Percentiles rank a stretch among this genome's conserved stretches.
Conservation (phyloP, 2,797 vertebrate genomes). For the Eulemur albifrons region DNA sequence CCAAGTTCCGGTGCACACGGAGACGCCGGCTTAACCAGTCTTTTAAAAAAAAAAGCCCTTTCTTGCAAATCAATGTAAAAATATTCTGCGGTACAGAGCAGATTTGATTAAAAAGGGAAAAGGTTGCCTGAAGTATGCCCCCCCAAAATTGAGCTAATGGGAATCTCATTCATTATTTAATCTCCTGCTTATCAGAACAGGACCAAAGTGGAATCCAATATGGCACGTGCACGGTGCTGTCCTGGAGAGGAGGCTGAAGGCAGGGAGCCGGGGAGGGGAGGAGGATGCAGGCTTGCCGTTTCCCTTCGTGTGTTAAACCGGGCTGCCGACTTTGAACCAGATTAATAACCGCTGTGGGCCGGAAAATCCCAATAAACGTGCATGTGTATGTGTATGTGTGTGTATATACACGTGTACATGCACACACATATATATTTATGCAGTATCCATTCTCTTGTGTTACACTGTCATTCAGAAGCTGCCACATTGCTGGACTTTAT, state of each 20-base stretch:
- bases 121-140: slow-evolving; percentile 83
- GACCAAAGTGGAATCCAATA: slow-evolving; percentile 86
- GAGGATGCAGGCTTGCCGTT: slow-evolving; percentile 80
- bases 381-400: not conserved
- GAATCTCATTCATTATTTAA: slow-evolving; percentile 89
- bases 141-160: slow-evolving; percentile 83
- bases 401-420: not conserved
- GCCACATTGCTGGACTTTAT: slow-evolving; percentile 79
- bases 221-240: slow-evolving; percentile 81
- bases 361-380: slow-evolving; percentile 74
- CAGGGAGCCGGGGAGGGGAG: slow-evolving; percentile 76
- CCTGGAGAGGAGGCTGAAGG: slow-evolving; percentile 81
- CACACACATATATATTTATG: not conserved
- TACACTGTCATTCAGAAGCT: slow-evolving; percentile 83
- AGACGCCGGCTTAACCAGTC: slow-evolving; percentile 78
- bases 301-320: slow-evolving; percentile 85
- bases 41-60: slow-evolving; percentile 59
- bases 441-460: slow-evolving; percentile 75
- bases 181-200: slow-evolving; percentile 85
- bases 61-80: slow-evolving; percentile 84
- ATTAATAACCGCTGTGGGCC: slow-evolving; percentile 82
- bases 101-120: slow-evolving; percentile 83
- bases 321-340: slow-evolving; percentile 82
- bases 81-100: slow-evolving; percentile 79
- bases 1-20: slow-evolving; percentile 62